Evolutionary conservation across 2,888 invertebrate species (phyloP).

Genomic region (Spatulosminthurus flaviceps): DNA sequence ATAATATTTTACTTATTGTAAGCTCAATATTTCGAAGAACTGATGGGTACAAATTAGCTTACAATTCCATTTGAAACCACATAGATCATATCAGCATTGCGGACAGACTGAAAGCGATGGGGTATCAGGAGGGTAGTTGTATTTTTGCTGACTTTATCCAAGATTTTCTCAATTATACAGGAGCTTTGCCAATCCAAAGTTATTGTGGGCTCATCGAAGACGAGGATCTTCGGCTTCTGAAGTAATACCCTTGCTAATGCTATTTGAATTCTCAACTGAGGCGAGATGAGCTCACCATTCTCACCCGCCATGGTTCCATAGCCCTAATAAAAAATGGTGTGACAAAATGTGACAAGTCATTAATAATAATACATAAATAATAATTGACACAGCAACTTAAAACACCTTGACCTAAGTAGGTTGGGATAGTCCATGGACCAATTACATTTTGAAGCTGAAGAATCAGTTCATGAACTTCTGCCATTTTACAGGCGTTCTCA

Average conservation of each 20-base stretch:
- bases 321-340: neutral
- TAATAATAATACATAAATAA: no score
- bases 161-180: neutral
- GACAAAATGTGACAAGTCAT: neutral
- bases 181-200: conserved; percentile 7
- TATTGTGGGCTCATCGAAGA: conserved; percentile 7
- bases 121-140: conserved; percentile 15
- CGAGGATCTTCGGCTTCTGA: neutral
- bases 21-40: no score
- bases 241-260: neutral
- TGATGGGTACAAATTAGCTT: neutral
- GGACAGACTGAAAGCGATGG: neutral
- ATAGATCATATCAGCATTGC: conserved; percentile 19
- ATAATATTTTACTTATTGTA: no score
- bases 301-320: conserved; percentile 1
- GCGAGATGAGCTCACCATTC: neutral
- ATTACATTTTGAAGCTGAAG: neutral
- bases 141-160: neutral
- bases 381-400: no score
- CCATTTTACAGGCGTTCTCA: conserved; percentile 1
- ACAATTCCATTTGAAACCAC: neutral
- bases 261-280: conserved; percentile 6
- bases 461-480: conserved; percentile 19
- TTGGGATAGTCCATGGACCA: neutral
- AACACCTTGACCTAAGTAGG: no score